Evolutionary conservation across 2,797 vertebrate species (phyloP).

Genomic region (Brachymystax lenok): DNA sequence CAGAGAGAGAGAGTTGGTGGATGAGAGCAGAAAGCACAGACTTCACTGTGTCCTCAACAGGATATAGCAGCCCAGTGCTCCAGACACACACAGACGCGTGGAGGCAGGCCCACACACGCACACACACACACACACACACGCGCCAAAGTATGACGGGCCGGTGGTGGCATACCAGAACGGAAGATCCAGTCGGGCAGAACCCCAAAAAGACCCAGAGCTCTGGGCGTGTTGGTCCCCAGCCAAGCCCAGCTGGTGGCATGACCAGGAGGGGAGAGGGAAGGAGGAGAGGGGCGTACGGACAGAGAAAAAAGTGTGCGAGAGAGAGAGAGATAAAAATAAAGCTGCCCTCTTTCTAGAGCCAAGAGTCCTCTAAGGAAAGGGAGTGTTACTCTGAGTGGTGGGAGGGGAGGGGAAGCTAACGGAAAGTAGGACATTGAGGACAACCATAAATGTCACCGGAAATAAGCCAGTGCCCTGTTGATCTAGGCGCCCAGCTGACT

Average conservation of each 20-base stretch:
- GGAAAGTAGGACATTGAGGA: background rate
- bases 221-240: slow-evolving; percentile 57
- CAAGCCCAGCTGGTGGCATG: slow-evolving; percentile 60
- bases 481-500: no score
- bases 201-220: background rate
- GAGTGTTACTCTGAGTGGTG: slow-evolving; percentile 11
- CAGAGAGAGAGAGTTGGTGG: background rate
- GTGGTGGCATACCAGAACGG: slow-evolving; percentile 57
- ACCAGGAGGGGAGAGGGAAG: slow-evolving; percentile 34
- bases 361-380: slow-evolving; percentile 1
- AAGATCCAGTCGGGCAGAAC: slow-evolving; percentile 43
- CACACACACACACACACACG: slow-evolving; percentile 32
- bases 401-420: background rate
- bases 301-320: background rate
- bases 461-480: background rate
- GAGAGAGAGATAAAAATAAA: background rate
- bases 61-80: background rate
- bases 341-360: no score
- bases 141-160: slow-evolving; percentile 51
- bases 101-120: background rate
- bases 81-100: background rate
- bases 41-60: slow-evolving; percentile 25
- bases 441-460: background rate
- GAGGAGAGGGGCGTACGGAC: slow-evolving; percentile 23
- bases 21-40: background rate